Evolutionary conservation across 2,797 vertebrate species (phyloP), one percentile per base, ranked within the genome.

Genomic region (Acrocephalus scirpaceus): DNA sequence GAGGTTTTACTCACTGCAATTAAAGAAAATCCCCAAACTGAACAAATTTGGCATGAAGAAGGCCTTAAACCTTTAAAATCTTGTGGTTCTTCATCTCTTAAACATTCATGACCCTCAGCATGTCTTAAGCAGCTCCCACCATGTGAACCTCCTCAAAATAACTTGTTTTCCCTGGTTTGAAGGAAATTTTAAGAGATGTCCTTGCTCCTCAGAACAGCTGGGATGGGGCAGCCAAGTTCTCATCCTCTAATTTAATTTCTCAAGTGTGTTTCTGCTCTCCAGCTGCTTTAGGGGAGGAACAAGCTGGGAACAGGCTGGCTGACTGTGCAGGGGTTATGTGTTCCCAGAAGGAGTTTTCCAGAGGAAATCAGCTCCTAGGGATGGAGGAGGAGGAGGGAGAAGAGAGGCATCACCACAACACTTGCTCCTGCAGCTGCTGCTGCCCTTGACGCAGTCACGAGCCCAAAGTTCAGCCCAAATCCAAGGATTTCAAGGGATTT

Each of bases 271-370:
- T 45, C 32, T 93, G 48, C 32, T 85, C 56, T 73, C 15, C 86
- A 78, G 88, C 83, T 94, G 86, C 44, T 70, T 30, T 1, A 6
- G 20, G 65, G 74, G 9, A 87, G 21, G 69, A 80, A 67, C 2
- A 7, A 73, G 72, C 74, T 79, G 71, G 89, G 87, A 92, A 48
- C 26, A 71, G 89, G 69, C 64, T 50, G 70, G 69, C 66, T 61
- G 74, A 6, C 5, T 0, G 0, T 11, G 50, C 70, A 20, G 62
- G 21, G 16, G 45, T 18, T n/a, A 1, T 18, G 21, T 1, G 2
- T 13, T 71, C 76, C 87, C 90, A 92, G 75, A 13, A 88, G 76
- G 69, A 58, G 14, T 56, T 90, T 69, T 45, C 45, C 60, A 77
- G 58, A 51, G 25, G 48, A 66, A 76, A 85, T 40, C 16, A 67